Evolutionary conservation across 2,113 vertebrate genomes (phyloP).

Genomic region (Panthera leo): DNA sequence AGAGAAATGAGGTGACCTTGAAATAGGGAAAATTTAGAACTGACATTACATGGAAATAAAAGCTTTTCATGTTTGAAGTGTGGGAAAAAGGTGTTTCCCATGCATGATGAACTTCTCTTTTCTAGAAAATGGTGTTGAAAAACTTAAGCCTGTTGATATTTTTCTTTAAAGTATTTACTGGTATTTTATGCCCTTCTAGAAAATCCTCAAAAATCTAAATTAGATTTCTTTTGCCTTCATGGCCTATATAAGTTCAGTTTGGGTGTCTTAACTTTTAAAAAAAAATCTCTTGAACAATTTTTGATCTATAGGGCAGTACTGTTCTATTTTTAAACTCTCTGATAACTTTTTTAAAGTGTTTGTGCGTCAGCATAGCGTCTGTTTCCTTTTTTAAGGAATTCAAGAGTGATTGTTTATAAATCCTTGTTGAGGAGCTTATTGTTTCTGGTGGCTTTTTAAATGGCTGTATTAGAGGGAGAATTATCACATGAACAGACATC

Average conservation of each 20-base stretch:
- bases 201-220: slow-evolving; percentile 28
- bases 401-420: slow-evolving; percentile 92
- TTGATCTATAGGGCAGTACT: slow-evolving; percentile 81
- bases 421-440: slow-evolving; percentile 87
- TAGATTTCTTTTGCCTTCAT: slow-evolving; percentile 51
- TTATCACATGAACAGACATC: slow-evolving; percentile 88
- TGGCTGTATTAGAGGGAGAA: slow-evolving; percentile 84
- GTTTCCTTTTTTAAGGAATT: slow-evolving; percentile 93
- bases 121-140: slow-evolving; percentile 38
- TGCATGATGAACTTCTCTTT: slow-evolving; percentile 22
- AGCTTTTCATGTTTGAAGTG: slow-evolving; percentile 63
- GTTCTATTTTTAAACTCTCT: slow-evolving; percentile 89
- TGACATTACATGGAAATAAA: slow-evolving; percentile 63
- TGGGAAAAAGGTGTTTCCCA: slow-evolving; percentile 68
- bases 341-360: slow-evolving; percentile 81
- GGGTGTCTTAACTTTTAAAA: slow-evolving; percentile 3
- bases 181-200: not conserved
- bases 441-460: slow-evolving; percentile 86
- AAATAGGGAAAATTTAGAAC: not conserved
- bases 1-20: slow-evolving; percentile 30
- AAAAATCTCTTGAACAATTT: slow-evolving; percentile 67
- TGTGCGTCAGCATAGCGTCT: slow-evolving; percentile 90
- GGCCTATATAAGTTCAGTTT: not conserved
- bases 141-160: not conserved
- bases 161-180: slow-evolving; percentile 44